Conservation (phyloP, 1,140 invertebrate genomes). For the Scaptomyza pallida region DNA sequence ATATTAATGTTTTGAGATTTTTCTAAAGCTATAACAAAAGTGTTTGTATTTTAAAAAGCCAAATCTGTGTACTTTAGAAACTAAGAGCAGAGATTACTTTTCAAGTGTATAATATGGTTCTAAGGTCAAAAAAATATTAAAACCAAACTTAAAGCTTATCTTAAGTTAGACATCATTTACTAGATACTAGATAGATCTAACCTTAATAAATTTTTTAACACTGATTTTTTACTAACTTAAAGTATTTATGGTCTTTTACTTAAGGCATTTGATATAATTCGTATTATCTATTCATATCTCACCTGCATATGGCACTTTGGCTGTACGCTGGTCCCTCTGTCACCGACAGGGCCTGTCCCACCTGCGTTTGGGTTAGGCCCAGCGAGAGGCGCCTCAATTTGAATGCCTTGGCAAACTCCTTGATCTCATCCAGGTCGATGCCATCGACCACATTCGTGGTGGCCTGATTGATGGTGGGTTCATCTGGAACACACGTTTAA, state of each 20-base stretch:
- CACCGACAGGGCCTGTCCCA: slow-evolving; percentile 96
- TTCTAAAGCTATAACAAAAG: no score
- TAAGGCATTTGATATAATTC: background rate
- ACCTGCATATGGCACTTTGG: slow-evolving; percentile 99
- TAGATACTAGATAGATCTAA: no score
- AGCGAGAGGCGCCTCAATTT: slow-evolving; percentile 96
- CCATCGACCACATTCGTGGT: slow-evolving; percentile 97
- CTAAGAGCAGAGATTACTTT: no score
- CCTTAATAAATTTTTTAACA: no score
- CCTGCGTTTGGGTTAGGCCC: slow-evolving; percentile 98
- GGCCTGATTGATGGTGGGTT: slow-evolving; percentile 95
- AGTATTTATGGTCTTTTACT: background rate
- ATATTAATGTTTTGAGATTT: no score
- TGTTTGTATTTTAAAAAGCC: no score
- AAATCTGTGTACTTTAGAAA: no score
- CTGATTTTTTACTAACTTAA: no score
- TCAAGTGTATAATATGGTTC: no score
- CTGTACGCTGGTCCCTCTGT: slow-evolving; percentile 99
- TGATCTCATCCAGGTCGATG: slow-evolving; percentile 98
- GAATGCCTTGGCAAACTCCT: slow-evolving; percentile 99
- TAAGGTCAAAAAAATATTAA: no score
- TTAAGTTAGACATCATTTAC: no score
- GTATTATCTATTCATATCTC: slow-evolving; percentile 67
- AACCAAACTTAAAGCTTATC: no score
- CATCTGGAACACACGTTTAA: slow-evolving; percentile 86